Percentiles rank a stretch among this genome's conserved stretches.
phyloP scores from a whole-genome alignment of 1,140 invertebrate genomes.

The Penaeus vannamei region DNA sequence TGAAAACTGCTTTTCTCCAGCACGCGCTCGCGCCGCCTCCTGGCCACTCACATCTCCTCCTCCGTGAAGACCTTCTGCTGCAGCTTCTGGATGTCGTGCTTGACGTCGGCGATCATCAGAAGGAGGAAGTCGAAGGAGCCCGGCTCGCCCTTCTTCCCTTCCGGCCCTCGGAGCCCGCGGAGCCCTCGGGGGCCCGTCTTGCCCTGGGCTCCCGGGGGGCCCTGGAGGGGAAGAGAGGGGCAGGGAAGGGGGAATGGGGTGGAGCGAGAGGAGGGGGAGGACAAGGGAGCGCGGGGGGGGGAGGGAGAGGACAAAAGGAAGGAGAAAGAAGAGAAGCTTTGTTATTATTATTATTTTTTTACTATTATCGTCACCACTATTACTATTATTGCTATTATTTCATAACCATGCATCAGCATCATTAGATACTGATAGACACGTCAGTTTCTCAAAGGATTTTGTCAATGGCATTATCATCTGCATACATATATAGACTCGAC shows the following conservation, averaged over 20 bases:
- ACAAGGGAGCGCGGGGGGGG: too few relatives aligned
- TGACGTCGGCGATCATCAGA: constrained; percentile 77
- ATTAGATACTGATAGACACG: too few relatives aligned
- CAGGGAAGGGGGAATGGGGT: not conserved
- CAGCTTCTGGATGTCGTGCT: constrained; percentile 77
- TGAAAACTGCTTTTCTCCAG: not conserved
- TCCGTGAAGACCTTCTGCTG: constrained; percentile 75
- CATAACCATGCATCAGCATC: too few relatives aligned
- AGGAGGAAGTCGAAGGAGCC: constrained; percentile 78
- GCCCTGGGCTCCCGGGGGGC: constrained; percentile 77
- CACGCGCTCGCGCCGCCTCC: too few relatives aligned
- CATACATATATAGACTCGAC: too few relatives aligned
- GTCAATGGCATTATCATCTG: not conserved
- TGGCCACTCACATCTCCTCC: constrained; percentile 42
- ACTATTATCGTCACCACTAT: not conserved
- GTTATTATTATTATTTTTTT: not conserved
- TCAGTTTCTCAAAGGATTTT: too few relatives aligned
- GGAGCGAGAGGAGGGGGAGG: too few relatives aligned
- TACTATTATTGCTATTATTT: too few relatives aligned
- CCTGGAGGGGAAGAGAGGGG: constrained; percentile 69
- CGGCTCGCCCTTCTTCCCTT: constrained; percentile 76
- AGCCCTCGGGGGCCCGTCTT: constrained; percentile 76
- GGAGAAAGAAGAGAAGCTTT: not conserved
- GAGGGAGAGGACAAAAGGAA: not conserved
- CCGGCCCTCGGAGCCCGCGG: constrained; percentile 74